These are phyloP conservation scores for Rhamphomyia laevipes DNA, from an alignment of 2,888 invertebrate genomes.

Conservation along the genomic window DNA sequence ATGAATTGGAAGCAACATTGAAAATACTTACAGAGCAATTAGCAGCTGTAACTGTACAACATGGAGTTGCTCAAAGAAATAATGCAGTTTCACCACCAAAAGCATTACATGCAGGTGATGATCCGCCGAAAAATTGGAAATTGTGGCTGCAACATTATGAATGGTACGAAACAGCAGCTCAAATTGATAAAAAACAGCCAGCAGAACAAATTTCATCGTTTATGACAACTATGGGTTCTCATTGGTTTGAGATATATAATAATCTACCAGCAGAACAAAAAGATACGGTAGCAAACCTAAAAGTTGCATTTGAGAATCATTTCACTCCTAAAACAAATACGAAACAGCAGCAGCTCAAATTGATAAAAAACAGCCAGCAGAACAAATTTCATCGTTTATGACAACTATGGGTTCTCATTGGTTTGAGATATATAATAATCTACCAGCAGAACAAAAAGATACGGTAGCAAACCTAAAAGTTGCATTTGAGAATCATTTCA, in stretches of 20 bases:
- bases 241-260: no score
- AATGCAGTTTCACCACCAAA: neutral
- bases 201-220: constrained; percentile 1
- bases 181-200: neutral
- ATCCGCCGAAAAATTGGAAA: neutral
- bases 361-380: no score
- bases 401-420: no score
- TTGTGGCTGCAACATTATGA: constrained; percentile 3
- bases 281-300: constrained; percentile 1
- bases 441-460: no score
- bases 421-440: no score
- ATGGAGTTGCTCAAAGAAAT: neutral
- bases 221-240: no score
- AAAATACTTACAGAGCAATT: neutral
- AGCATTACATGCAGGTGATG: constrained; percentile 1
- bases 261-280: constrained; percentile 4
- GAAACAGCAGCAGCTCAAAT: no score
- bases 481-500: no score
- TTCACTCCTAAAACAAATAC: constrained; percentile 5
- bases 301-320: neutral
- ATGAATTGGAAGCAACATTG: neutral
- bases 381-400: no score
- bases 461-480: no score
- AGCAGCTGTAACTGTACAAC: no score
- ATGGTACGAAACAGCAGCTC: neutral